phyloP scores from a whole-genome alignment of 92 coral and sea anemone genomes.

The Epizoanthus stellaris region DNA sequence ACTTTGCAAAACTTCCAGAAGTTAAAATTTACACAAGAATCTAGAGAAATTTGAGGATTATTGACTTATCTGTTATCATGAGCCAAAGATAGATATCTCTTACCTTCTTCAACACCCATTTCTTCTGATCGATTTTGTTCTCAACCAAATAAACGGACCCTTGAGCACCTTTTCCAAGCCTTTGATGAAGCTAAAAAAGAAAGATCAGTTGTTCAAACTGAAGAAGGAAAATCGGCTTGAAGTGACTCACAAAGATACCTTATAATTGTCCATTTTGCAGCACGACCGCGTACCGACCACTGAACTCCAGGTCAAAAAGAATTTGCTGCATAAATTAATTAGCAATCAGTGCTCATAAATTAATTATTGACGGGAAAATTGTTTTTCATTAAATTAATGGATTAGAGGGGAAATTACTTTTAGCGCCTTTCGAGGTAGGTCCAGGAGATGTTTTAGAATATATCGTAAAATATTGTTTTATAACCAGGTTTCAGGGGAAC shows the following conservation, averaged over 20 bases:
- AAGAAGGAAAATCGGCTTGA: not conserved
- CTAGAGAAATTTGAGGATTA: not conserved
- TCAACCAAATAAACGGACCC: slow-evolving; percentile 94
- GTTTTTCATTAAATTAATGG: too few relatives aligned
- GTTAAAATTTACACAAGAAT: not conserved
- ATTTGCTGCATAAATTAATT: slow-evolving; percentile 41
- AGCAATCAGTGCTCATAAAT: slow-evolving; percentile 14
- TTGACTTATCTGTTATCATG: not conserved
- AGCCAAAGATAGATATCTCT: slow-evolving; percentile 10
- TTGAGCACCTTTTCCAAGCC: slow-evolving; percentile 98
- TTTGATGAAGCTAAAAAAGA: slow-evolving; percentile 81
- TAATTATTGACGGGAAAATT: not conserved
- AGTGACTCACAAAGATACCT: slow-evolving; percentile 11
- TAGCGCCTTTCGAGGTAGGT: too few relatives aligned
- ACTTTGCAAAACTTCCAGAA: not conserved
- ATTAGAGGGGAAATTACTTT: too few relatives aligned
- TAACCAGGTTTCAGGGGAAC: too few relatives aligned
- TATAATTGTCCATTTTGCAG: slow-evolving; percentile 30
- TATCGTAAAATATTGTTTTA: too few relatives aligned
- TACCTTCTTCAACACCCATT: slow-evolving; percentile 94
- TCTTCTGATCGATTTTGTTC: slow-evolving; percentile 80
- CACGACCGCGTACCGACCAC: not conserved
- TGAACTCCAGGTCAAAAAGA: slow-evolving; percentile 41
- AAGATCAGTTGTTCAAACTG: slow-evolving; percentile 2
- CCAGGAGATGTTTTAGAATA: too few relatives aligned